Percentiles rank a stretch among this genome's conserved stretches.
These are phyloP conservation scores for Cryptoblepharus egeriae DNA, from an alignment of 2,797 vertebrate genomes.

Conservation along the genomic window DNA sequence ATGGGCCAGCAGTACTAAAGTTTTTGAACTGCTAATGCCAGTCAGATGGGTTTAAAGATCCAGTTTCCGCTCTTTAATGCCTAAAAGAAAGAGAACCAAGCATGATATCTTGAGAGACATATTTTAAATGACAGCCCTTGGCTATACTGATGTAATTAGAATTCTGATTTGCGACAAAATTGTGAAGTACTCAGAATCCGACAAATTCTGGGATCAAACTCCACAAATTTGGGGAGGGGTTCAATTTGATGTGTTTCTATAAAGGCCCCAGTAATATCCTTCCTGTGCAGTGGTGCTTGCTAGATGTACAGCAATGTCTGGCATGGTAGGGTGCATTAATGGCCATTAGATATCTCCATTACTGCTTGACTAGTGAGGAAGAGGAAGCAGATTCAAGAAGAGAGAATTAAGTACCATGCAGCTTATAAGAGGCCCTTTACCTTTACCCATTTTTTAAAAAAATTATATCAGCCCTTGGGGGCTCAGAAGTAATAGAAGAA, in stretches of 20 bases:
- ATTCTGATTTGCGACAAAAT: not conserved
- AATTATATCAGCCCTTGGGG: not conserved
- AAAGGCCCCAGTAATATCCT: not conserved
- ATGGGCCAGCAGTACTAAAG: conserved; percentile 33
- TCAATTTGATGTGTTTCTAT: not conserved
- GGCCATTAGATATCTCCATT: not conserved
- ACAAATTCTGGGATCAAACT: not conserved
- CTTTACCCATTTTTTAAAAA: conserved; percentile 3
- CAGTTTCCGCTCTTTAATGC: not conserved
- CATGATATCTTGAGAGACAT: not conserved
- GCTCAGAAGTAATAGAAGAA: not conserved
- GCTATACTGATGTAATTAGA: not conserved
- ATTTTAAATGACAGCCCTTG: not conserved
- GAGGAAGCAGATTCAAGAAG: conserved; percentile 2
- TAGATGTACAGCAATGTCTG: not conserved
- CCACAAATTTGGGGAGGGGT: not conserved
- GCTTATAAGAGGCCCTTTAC: not conserved
- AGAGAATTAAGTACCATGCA: not conserved
- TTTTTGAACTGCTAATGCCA: conserved; percentile 33
- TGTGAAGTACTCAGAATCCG: not conserved
- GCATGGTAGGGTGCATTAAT: too few species aligned
- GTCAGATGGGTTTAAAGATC: not conserved
- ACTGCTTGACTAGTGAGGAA: conserved; percentile 3
- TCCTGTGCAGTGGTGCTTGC: not conserved
- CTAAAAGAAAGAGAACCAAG: not conserved